Evolutionary conservation across 37 sponge, comb jelly and placozoan species (phyloP), one percentile per base, ranked within the genome.

Genomic region (Dysidea cf. avara): DNA sequence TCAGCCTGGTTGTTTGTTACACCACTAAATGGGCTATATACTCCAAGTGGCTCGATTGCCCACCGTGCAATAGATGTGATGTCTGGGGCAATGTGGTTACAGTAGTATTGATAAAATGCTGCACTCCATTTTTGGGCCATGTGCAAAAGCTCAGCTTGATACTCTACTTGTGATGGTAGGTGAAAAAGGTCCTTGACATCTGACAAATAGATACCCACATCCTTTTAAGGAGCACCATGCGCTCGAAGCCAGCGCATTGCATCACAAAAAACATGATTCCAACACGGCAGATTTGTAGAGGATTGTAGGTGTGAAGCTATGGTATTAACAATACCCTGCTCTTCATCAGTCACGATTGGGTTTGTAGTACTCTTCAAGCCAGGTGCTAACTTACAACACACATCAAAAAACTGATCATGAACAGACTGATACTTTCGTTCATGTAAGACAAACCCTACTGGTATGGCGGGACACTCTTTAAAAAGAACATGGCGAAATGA

Each of bases 381-480:
- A 39, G 50, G 62, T 49, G 39, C 54, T n/a, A 69, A 55, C 33
- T 69, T 69, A 30, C 53, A 57, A 67, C 66, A 64, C 47, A 66
- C 65, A 24, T 25, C 53, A 34, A 81, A 81, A 39, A 81, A 49
- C 31, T 72, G 66, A 21, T 72, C 73, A 57, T 81, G 81, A 18
- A 47, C 36, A 5, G 28, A 28, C n/a, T 54, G 34, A 39, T 72
- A 81, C 33, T 72, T 81, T 16, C 81, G 33, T 49, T 81, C 81
- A 71, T 81, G 81, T 0, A 81, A 65, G 59, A 81, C 52, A 49
- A 72, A 81, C 21, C 58, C 25, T 55, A 36, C 73, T 81, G 81
- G 81, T 40, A 72, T 74, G 58, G 30, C 51, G 17, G 83, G 80
- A 16, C 25, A n/a, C 26, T 77, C 66, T 43, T 49, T 64, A 50